Evolutionary conservation across 2,888 invertebrate species (phyloP), one percentile per base, ranked within the genome.

Genomic region (Noctua fimbriata): DNA sequence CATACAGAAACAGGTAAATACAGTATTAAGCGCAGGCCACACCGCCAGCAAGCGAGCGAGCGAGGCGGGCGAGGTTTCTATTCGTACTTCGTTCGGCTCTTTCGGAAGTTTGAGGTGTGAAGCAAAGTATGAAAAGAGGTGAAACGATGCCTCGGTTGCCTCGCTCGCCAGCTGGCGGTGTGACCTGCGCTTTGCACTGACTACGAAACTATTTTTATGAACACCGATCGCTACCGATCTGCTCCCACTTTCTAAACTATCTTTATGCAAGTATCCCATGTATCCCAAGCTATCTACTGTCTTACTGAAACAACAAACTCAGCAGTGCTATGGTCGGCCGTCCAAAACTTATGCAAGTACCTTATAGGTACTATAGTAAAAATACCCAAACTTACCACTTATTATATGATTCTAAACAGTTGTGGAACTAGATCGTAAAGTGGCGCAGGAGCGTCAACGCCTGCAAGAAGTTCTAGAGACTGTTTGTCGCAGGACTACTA

Each of bases 391-490:
- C 36, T n/a, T 52, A 32, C 6, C 36, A 78, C 36, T 47, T 24
- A 16, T 63, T 21, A 21, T 21, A 28, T 83, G 12, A 28, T 73
- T 73, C 36, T 58, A 32, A 76, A 72, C 79, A 96, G 96, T 96
- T 85, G 94, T 93, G 4, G 95, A 96, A 49, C 79, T 96, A 60
- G 96, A 96, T 83, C 95, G 96, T 1, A 94, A 94, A 84, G 96
- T 96, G 63, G 94, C 94, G 0, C 94, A 94, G 74, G 96, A 96
- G 82, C 90, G 94, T 58, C 93, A 92, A 6, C 93, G 95, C 0
- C 88, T 96, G 49, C 94, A 96, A 82, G 95, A 95, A 81, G 94
- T 95, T 0, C 92, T 96, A 0, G 96, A 96, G 49, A 95, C 96
- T 0, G 95, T 96, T 9, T 95, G 95, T 79, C 91, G 93, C 16